phyloP scores from a whole-genome alignment of 2,888 invertebrate genomes.

The Xiphydria camelus region DNA sequence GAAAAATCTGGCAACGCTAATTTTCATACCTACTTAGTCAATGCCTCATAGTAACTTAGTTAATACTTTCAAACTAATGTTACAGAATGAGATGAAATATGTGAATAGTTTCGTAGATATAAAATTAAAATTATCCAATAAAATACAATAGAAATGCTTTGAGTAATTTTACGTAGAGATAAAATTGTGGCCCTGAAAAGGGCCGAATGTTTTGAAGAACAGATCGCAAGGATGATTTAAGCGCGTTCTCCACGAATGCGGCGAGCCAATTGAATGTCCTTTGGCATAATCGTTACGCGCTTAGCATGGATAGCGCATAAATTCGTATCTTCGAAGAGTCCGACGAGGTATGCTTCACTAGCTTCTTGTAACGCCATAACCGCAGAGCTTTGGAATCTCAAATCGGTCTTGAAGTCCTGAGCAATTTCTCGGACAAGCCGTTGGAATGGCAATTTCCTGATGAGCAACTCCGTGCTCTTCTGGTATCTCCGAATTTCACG shows the following conservation, averaged over 20 bases:
- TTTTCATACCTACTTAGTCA: too few relatives aligned
- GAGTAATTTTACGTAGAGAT: background rate
- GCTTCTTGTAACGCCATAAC: conserved; percentile 71
- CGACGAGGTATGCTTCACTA: conserved; percentile 67
- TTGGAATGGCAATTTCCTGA: conserved; percentile 74
- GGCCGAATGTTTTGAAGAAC: conserved; percentile 11
- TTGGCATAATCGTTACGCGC: conserved; percentile 69
- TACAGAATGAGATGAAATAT: too few relatives aligned
- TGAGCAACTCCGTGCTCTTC: conserved; percentile 73
- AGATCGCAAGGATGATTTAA: conserved; percentile 23
- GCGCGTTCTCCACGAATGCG: conserved; percentile 38
- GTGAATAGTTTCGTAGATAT: too few relatives aligned
- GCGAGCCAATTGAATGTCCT: conserved; percentile 64
- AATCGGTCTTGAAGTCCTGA: conserved; percentile 73
- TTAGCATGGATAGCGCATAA: conserved; percentile 78
- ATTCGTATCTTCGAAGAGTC: conserved; percentile 77
- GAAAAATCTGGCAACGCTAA: too few relatives aligned
- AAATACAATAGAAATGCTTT: background rate
- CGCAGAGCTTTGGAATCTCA: conserved; percentile 73
- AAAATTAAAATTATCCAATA: too few relatives aligned
- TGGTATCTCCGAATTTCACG: conserved; percentile 75
- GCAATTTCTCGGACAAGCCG: conserved; percentile 74
- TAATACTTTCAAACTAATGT: too few relatives aligned
- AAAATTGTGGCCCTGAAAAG: conserved; percentile 17
- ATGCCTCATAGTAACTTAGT: too few relatives aligned